Evolutionary conservation across 2,113 vertebrate species (phyloP).

Genomic region (Phaetusa simplex): DNA sequence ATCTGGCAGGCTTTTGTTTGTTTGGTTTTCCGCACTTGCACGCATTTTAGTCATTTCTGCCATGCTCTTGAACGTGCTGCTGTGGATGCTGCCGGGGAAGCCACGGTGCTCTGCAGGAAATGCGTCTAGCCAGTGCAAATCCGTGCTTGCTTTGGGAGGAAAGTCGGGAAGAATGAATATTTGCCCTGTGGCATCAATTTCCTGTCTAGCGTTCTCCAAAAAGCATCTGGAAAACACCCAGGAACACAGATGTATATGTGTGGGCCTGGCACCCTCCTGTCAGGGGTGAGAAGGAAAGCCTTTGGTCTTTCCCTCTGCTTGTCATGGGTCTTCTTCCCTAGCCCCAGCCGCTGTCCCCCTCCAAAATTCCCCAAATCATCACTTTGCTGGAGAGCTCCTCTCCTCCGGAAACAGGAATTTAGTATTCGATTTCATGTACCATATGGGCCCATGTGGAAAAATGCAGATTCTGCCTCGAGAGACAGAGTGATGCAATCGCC

Average conservation of each 20-base stretch:
- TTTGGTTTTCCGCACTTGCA: background rate
- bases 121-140: constrained; percentile 72
- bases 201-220: constrained; percentile 76
- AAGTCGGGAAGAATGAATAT: constrained; percentile 65
- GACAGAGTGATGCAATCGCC: background rate
- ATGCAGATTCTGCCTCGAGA: background rate
- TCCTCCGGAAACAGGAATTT: background rate
- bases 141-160: constrained; percentile 68
- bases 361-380: background rate
- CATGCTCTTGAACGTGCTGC: background rate
- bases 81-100: constrained; percentile 35
- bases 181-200: constrained; percentile 80
- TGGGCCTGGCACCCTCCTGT: constrained; percentile 51
- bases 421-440: background rate
- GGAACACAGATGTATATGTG: constrained; percentile 39
- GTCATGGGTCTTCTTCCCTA: background rate
- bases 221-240: constrained; percentile 69
- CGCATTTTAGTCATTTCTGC: background rate
- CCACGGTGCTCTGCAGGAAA: constrained; percentile 67
- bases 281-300: background rate
- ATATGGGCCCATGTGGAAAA: background rate
- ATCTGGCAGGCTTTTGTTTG: background rate
- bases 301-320: background rate
- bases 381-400: background rate
- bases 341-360: background rate